These are phyloP conservation scores for Atethmia centrago DNA, from an alignment of 2,888 invertebrate genomes.

Conservation along the genomic window DNA sequence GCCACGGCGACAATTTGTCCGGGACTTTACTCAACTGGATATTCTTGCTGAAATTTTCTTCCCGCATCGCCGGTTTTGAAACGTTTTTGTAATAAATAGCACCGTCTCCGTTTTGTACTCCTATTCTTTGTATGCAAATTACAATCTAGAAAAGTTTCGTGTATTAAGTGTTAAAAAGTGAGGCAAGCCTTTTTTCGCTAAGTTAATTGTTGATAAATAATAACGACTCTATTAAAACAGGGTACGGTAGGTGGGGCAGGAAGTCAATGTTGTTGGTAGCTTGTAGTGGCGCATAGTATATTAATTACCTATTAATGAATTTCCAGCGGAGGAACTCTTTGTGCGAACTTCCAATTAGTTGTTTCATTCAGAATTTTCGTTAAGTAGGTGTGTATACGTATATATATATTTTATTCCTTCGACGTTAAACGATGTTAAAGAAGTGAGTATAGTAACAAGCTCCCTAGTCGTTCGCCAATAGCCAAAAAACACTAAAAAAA, in stretches of 20 bases:
- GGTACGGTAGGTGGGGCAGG: constrained; percentile 56
- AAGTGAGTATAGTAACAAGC: background rate
- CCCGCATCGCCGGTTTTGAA: constrained; percentile 68
- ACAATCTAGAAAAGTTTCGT: constrained; percentile 67
- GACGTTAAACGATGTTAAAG: background rate
- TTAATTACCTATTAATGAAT: constrained; percentile 4
- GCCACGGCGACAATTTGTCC: constrained; percentile 83
- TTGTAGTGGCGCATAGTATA: constrained; percentile 27
- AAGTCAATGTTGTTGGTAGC: constrained; percentile 47
- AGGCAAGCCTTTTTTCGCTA: constrained; percentile 62
- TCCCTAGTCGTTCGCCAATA: background rate
- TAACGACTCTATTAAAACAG: constrained; percentile 62
- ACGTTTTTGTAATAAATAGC: constrained; percentile 72
- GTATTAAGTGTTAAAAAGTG: constrained; percentile 66
- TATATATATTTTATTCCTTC: background rate
- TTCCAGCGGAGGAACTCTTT: background rate
- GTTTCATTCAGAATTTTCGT: background rate
- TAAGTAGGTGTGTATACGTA: background rate
- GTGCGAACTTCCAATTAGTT: background rate
- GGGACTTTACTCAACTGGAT: constrained; percentile 79
- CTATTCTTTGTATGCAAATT: constrained; percentile 68
- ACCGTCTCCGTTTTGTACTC: constrained; percentile 67
- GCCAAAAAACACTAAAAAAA: background rate
- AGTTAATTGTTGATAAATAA: constrained; percentile 69
- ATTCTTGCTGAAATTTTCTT: constrained; percentile 72